Base-by-base conservation (phyloP, 2,113 vertebrate genomes). In the Dasyurus viverrinus region DNA sequence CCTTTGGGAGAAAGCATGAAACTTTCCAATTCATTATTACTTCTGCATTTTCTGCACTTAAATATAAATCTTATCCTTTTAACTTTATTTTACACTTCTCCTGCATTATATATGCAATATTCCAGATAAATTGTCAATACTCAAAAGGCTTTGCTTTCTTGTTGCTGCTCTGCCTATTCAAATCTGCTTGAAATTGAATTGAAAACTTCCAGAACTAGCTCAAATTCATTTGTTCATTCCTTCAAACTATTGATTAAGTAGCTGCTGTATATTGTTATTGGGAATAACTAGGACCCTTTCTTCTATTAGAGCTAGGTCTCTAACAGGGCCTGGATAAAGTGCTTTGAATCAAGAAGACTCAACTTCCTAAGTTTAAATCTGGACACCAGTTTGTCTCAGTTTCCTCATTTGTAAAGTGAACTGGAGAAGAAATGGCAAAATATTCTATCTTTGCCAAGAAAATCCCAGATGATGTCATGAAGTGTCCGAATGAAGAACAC, bases 1-100 rank as follows among this genome's bases (percentile, higher is more conserved):
- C 7, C 53, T 92, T 89, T 84, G n/a, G 53, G 95, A 54, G 3
- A 46, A 36, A 91, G 30, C 46, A 91, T 92, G 42, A 94, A n/a
- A 19, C 94, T 94, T 92, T 54, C 36, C 53, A 84, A 8, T 27
- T 53, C 76, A 60, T 53, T 3, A 1, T 53, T 89, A 55, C 55
- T 76, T 36, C 0, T 10, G 89, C 60, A 26, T 90, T 93, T 90
- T 92, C 57, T 47, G 25, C 95, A 89, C 30, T 53, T 50, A 54
- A 0, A 84, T 84, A 19, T n/a, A 84, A n/a, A 84, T 54, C 2
- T 54, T 57, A n/a, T 36, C 36, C n/a, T 76, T 68, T 36, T n/a
- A n/a, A 76, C 60, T 30, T 76, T 36, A 76, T 76, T 76, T 76
- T 76, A 76, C 16, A n/a, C 36, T 76, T 76, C 16, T 76, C 14